Evolutionary conservation across 2,797 vertebrate species (phyloP).

Genomic region (Sebastes iracundus): DNA sequence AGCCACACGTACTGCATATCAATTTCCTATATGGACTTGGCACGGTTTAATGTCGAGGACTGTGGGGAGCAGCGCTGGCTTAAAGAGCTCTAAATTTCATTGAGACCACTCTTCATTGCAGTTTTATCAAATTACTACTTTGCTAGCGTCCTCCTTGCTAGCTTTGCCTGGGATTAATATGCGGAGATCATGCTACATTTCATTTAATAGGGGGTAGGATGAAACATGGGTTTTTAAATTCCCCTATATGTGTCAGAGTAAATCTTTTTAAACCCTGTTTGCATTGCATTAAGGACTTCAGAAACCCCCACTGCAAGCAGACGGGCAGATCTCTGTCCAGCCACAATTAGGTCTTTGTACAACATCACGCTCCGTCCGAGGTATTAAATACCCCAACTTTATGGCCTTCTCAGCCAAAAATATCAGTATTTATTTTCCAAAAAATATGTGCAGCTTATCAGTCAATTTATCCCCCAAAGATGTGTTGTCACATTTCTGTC

Average conservation of each 20-base stretch:
- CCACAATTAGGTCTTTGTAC: conserved; percentile 81
- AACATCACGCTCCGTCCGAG: conserved; percentile 46
- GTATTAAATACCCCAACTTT: conserved; percentile 72
- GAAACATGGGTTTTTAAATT: conserved; percentile 78
- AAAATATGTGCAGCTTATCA: conserved; percentile 44
- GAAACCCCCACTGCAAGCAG: conserved; percentile 61
- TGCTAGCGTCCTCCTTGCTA: conserved; percentile 29
- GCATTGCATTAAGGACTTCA: conserved; percentile 77
- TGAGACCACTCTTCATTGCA: conserved; percentile 29
- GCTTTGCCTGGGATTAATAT: conserved; percentile 31
- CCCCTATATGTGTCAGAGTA: conserved; percentile 73
- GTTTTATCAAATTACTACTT: conserved; percentile 74
- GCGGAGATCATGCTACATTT: conserved; percentile 56
- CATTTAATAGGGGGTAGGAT: conserved; percentile 59
- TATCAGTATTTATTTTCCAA: conserved; percentile 63
- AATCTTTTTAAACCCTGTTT: conserved; percentile 81
- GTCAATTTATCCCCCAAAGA: conserved; percentile 35
- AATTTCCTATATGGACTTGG: conserved; percentile 57
- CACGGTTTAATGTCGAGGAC: conserved; percentile 26
- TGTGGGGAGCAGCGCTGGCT: conserved; percentile 27
- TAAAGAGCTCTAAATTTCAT: conserved; percentile 52
- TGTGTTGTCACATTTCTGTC: conserved; percentile 27
- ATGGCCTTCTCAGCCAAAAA: conserved; percentile 39
- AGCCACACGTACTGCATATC: conserved; percentile 69
- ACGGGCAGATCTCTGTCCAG: conserved; percentile 59